Evolutionary conservation across 2,888 invertebrate genomes (phyloP).

Genomic region (Fissipunctia ypsillon): DNA sequence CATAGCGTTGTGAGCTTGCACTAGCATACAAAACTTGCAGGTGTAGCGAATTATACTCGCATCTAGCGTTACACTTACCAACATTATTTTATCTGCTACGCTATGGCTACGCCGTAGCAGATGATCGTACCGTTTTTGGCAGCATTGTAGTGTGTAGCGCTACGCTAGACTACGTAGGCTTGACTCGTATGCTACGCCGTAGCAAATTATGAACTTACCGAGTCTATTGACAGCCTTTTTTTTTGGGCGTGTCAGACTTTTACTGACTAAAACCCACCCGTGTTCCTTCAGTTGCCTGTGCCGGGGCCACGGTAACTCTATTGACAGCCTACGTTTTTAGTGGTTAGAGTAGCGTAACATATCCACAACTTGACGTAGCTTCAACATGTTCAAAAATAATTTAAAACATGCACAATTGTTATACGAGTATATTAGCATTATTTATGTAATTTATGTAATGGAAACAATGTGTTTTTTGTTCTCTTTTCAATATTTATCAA

Average conservation of each 20-base stretch:
- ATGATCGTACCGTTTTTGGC: neutral
- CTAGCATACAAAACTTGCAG: neutral
- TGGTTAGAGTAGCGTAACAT: neutral
- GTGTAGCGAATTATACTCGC: neutral
- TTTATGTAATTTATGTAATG: neutral
- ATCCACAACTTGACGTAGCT: neutral
- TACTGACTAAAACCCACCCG: too few relatives aligned
- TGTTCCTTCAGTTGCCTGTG: too few relatives aligned
- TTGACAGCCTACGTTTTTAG: neutral
- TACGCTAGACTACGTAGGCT: neutral
- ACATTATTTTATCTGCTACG: neutral
- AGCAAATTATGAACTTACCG: neutral
- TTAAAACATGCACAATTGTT: neutral
- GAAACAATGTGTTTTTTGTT: neutral
- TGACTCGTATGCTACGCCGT: constrained; percentile 7
- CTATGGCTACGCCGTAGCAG: constrained; percentile 12
- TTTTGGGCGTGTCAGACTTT: too few relatives aligned
- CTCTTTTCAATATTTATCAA: neutral
- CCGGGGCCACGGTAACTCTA: too few relatives aligned
- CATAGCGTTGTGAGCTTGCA: neutral
- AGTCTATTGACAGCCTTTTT: neutral
- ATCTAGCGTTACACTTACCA: neutral
- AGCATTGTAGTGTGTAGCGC: neutral
- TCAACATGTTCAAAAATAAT: neutral
- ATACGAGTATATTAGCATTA: neutral